Evolutionary conservation across 1,140 invertebrate species (phyloP).

Genomic region (Zaprionus africanus): DNA sequence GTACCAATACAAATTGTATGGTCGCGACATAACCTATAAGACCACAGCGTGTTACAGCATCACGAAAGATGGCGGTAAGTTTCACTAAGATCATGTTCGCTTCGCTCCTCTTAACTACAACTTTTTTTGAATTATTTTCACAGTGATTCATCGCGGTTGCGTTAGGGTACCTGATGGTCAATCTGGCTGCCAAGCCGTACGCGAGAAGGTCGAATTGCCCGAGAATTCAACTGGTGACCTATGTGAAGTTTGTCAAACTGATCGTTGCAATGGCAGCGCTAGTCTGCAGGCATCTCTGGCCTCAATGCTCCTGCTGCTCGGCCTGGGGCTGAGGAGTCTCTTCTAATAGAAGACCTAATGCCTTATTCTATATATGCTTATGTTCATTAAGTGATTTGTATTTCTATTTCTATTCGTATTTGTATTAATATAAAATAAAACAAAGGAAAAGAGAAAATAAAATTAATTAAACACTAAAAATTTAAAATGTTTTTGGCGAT

Average conservation of each 20-base stretch:
- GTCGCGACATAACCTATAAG: constrained; percentile 18
- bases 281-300: constrained; percentile 55
- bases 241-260: constrained; percentile 56
- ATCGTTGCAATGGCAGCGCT: constrained; percentile 67
- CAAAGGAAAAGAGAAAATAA: constrained; percentile 20
- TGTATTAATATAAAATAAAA: constrained; percentile 26
- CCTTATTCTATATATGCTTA: constrained; percentile 38
- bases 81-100: neutral
- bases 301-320: constrained; percentile 50
- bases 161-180: constrained; percentile 41
- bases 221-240: constrained; percentile 28
- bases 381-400: constrained; percentile 39
- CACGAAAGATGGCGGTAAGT: constrained; percentile 49
- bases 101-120: neutral
- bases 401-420: constrained; percentile 48
- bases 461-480: too few relatives aligned
- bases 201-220: constrained; percentile 1
- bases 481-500: too few relatives aligned
- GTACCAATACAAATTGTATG: constrained; percentile 41
- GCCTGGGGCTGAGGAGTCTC: constrained; percentile 45
- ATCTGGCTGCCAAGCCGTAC: constrained; percentile 58
- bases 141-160: constrained; percentile 62
- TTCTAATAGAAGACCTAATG: constrained; percentile 14
- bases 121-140: neutral
- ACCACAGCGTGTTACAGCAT: constrained; percentile 67